Evolutionary conservation across 2,888 invertebrate genomes (phyloP), one percentile per base, ranked within the genome.

Genomic region (Andrena haemorrhoa): DNA sequence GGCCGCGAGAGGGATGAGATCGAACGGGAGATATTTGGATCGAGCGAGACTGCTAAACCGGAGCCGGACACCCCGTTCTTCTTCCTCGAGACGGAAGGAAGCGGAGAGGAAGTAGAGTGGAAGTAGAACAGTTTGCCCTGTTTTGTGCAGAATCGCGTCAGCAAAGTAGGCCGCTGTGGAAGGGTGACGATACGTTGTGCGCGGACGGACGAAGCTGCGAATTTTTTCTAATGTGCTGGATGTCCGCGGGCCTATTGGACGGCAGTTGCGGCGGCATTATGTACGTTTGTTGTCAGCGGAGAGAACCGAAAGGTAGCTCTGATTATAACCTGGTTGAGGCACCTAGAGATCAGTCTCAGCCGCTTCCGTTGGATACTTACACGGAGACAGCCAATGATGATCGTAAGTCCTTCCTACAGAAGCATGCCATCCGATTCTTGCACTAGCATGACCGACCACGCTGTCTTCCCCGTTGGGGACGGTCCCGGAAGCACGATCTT

Each of bases 221-320:
- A 94, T 98, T 98, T 95, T 98, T 98, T 95, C 95, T 98, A 92
- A 96, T 97, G 94, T 98, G 98, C 95, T 98, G 98, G 98, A 96
- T 98, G 95, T 96, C 97, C 81, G 97, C 98, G 89, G 98, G 98
- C 80, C 95, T 98, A 78, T 95, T 98, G 92, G 98, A 98, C 91
- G 97, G 97, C 87, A 96, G 97, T 86, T 98, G 98, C 94, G 96
- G 96, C 88, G 96, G 97, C 84, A 95, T 98, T 86, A 95, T 98
- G 89, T 97, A 96, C 93, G 98, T 98, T 86, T 98, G 98, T 95
- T 98, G 98, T 94, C 97, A 97, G 93, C 96, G 97, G 94, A 91
- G 92, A 88, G 91, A 93, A 75, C 91, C 92, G 90, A 93, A 92
- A 90, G 91, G 92, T 88, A 92, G 89, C 91, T 90, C 90, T 77